Conservation (phyloP, 2,888 invertebrate genomes). For the Sturmia bella region DNA sequence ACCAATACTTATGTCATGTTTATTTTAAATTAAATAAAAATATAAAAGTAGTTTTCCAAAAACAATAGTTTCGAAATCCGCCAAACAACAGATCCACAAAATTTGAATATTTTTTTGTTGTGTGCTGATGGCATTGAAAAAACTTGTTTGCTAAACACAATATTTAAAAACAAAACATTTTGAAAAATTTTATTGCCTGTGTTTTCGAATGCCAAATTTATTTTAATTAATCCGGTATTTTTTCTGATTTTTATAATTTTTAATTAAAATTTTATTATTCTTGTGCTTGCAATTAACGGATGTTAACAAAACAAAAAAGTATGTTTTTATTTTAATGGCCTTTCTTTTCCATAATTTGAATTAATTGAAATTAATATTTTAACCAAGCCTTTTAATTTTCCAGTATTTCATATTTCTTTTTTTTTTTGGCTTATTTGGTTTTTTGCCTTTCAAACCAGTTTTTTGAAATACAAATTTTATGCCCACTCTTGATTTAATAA, state of each 20-base stretch:
- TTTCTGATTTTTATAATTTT: background rate
- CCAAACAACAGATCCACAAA: background rate
- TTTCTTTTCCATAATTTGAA: constrained; percentile 39
- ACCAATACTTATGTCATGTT: constrained; percentile 48
- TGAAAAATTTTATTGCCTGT: constrained; percentile 2
- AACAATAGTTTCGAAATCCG: constrained; percentile 10
- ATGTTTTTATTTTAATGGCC: constrained; percentile 26
- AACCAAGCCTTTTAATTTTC: constrained; percentile 40
- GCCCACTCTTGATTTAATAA: constrained; percentile 51
- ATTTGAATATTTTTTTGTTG: constrained; percentile 13
- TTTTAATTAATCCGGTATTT: constrained; percentile 28
- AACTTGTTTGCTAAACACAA: constrained; percentile 52
- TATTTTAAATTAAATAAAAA: constrained; percentile 23
- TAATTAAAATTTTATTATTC: background rate
- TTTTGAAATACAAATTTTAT: constrained; percentile 30
- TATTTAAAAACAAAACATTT: constrained; percentile 8
- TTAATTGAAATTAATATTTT: constrained; percentile 35
- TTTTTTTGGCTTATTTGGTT: constrained; percentile 44
- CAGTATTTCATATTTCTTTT: background rate
- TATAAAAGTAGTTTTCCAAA: constrained; percentile 10
- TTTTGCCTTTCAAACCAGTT: constrained; percentile 62
- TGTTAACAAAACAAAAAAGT: background rate
- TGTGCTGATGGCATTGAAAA: constrained; percentile 59
- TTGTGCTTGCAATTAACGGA: constrained; percentile 35
- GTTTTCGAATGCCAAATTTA: background rate